phyloP scores from a whole-genome alignment of 2,113 vertebrate genomes.

The Carettochelys insculpta region DNA sequence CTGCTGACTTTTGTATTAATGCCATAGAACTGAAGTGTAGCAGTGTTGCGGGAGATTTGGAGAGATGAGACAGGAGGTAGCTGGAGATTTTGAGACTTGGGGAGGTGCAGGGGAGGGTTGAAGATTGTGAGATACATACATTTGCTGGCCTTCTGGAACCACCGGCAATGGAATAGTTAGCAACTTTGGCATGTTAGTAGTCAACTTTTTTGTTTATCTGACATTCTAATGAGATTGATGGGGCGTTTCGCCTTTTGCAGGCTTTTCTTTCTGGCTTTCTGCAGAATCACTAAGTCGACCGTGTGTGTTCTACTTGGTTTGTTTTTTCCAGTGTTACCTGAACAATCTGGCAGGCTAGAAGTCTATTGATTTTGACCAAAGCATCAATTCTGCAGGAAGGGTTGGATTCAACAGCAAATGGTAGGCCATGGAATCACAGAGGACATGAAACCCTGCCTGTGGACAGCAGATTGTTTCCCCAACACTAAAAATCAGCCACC shows the following conservation, averaged over 20 bases:
- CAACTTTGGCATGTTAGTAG: background rate
- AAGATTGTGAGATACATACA: background rate
- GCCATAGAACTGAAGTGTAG: background rate
- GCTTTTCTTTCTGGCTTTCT: background rate
- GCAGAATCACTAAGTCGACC: background rate
- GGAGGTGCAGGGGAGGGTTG: background rate
- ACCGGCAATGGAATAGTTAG: background rate
- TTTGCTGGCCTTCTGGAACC: background rate
- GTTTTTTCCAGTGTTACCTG: background rate
- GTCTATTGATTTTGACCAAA: background rate
- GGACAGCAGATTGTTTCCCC: background rate
- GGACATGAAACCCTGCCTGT: background rate
- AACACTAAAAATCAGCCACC: background rate
- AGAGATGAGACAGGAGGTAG: too few relatives aligned
- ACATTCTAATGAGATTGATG: background rate
- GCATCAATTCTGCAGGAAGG: background rate
- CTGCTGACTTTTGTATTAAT: background rate
- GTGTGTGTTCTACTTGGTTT: background rate
- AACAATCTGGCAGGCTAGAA: background rate
- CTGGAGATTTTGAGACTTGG: too few relatives aligned
- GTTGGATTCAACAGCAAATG: background rate
- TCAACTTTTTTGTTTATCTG: background rate
- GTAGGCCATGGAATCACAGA: background rate
- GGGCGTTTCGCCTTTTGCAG: background rate
- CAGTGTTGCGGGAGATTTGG: background rate